Evolutionary conservation across 1,140 invertebrate genomes (phyloP), one percentile per base, ranked within the genome.

Genomic region (Pteromalus puparum): DNA sequence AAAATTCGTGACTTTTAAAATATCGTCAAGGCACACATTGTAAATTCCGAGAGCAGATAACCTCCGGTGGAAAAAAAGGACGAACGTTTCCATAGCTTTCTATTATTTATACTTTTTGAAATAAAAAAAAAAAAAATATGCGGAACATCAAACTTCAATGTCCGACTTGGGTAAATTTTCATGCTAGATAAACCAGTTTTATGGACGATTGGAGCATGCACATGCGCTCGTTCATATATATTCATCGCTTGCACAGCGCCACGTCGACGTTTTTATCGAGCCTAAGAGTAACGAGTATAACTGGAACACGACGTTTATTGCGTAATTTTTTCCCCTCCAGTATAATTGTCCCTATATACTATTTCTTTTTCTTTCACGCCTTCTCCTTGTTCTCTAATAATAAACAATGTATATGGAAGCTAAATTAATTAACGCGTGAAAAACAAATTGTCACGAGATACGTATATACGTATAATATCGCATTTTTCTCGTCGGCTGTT

Each of bases 151-250:
- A 68, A 68, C 81, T 38, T 68, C 73, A 76, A 76, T 82, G 24
- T 82, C 42, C 61, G 24, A 82, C 34, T 82, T 82, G 46, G 68
- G 81, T 82, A 82, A 76, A 82, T 82, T 82, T 76, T 76, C 73
- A 67, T 26, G 53, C 26, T 82, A 82, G 81, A 38, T 68, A 76
- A 82, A 82, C 81, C 34, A 12, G 73, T 82, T 82, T 82, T 46
- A 67, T 82, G 15, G 15, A 7, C 28, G 28, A n/a, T 65, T 21
- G 30, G 53, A 42, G 68, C 34, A 81, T 21, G 15, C 30, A 75
- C 38, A 48, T 30, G 34, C 74, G 15, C 30, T 26, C 28, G 21
- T 74, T 21, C 21, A 46, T 48, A 68, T 76, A 38, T 28, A 76
- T 76, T 76, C 65, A 76, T 76, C 75, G 73, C 21, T 65, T 76